Evolutionary conservation across 1,140 invertebrate species (phyloP).

Genomic region (Trichonephila clavata): DNA sequence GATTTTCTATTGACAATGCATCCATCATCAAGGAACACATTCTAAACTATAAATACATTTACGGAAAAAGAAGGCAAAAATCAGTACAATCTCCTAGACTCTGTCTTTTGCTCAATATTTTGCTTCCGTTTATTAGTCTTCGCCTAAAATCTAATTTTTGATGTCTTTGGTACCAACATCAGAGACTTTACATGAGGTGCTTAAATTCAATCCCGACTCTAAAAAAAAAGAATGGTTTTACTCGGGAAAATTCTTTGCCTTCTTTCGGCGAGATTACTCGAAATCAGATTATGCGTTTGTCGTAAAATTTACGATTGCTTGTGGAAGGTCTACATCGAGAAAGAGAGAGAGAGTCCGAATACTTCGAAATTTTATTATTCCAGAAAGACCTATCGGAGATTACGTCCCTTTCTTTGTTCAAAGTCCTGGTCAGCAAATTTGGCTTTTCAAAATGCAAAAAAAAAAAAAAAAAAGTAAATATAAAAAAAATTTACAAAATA

Average conservation of each 20-base stretch:
- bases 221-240: background rate
- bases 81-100: too few relatives aligned
- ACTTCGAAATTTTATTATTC: background rate
- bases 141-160: background rate
- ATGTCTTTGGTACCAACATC: background rate
- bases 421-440: too few relatives aligned
- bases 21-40: too few relatives aligned
- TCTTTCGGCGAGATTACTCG: background rate
- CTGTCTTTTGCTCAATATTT: background rate
- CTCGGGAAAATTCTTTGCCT: background rate
- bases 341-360: too few relatives aligned
- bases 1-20: too few relatives aligned
- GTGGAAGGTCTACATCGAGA: background rate
- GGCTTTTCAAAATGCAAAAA: too few relatives aligned
- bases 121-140: background rate
- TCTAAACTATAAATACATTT: too few relatives aligned
- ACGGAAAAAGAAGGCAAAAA: too few relatives aligned
- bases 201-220: background rate
- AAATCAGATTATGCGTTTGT: slow-evolving; percentile 11
- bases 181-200: background rate
- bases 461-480: too few relatives aligned
- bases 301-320: slow-evolving; percentile 18
- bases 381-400: background rate
- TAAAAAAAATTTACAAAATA: too few relatives aligned
- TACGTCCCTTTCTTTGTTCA: too few relatives aligned